Base-by-base conservation (phyloP, 2,797 vertebrate genomes). In the Coregonus suidteri region DNA sequence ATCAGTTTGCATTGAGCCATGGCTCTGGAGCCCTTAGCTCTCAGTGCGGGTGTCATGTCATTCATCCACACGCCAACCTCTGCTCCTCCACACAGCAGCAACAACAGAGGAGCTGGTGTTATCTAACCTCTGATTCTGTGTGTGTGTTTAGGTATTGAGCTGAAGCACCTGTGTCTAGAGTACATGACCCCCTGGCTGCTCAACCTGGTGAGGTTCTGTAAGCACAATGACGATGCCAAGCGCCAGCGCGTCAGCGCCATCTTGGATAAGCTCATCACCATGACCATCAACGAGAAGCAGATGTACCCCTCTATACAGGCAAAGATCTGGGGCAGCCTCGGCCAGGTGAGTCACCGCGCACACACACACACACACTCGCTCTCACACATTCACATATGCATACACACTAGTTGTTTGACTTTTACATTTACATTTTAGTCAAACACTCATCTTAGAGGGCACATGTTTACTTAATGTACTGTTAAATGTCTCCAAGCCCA, bases 221-320 rank as follows among this genome's bases (percentile, higher is more conserved):
- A 99, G 85, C 98, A 99, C 91, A 99, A 96, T 0, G 98, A 99
- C 0, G 98, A 99, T 31, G 98, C 98, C 64, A 99, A 98, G 85
- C 95, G 97, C 41, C 98, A 98, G 82, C 96, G 98, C 6, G 98
- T 99, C 82, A 98, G 97, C 0, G 98, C 98, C 31, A 99, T 99
- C 86, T 93, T 99, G 70, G 98, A 99, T 90, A 99, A 99, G 79
- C 96, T 99, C 51, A 99, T 99, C 88, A 99, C 98, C 6, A 99
- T 99, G 98, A 99, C 98, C 1, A 99, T 99, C 82, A 99, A 99
- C 15, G 98, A 99, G 85, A 99, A 99, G 4, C 98, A 99, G 93
- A 99, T 99, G 98, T 99, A 99, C 83, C 98, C 98, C 5, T 99
- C 98, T 73, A 99, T 99, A 76, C 98, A 99, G 85, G 98, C 98